Evolutionary conservation across 2,888 invertebrate species (phyloP).

Genomic region (Rapana venosa): DNA sequence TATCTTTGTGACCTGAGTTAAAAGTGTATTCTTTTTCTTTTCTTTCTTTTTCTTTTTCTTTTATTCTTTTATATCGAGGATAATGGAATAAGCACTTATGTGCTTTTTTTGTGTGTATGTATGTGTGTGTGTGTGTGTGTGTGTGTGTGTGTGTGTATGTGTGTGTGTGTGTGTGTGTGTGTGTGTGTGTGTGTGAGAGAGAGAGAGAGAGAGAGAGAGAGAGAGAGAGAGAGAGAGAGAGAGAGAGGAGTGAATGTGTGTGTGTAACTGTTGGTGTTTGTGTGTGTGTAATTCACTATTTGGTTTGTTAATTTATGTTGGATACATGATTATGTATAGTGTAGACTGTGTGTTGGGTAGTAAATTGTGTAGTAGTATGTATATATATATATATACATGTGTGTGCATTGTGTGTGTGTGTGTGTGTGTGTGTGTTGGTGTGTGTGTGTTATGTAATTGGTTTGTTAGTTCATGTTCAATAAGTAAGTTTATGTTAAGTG

Average conservation of each 20-base stretch:
- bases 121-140: not conserved
- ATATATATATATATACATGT: no score
- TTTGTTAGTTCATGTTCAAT: no score
- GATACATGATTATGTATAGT: no score
- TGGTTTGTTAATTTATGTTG: no score
- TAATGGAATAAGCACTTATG: not conserved
- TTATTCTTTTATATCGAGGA: not conserved
- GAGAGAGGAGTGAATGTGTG: no score
- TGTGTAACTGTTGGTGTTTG: not conserved
- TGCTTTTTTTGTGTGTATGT: no score
- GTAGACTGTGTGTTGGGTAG: no score
- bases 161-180: slow-evolving; percentile 23
- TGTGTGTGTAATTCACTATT: slow-evolving; percentile 7
- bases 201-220: no score
- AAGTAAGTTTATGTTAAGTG: no score
- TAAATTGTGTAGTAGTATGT: no score
- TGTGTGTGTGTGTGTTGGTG: not conserved
- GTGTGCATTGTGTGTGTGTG: not conserved
- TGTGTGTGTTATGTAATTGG: not conserved
- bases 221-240: no score
- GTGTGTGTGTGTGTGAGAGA: no score
- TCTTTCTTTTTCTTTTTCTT: not conserved
- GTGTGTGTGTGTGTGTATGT: slow-evolving; percentile 17
- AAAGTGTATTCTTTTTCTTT: not conserved
- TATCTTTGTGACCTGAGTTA: not conserved